Base-by-base conservation (phyloP, 2,113 vertebrate genomes). In the Sylvietta virens region DNA sequence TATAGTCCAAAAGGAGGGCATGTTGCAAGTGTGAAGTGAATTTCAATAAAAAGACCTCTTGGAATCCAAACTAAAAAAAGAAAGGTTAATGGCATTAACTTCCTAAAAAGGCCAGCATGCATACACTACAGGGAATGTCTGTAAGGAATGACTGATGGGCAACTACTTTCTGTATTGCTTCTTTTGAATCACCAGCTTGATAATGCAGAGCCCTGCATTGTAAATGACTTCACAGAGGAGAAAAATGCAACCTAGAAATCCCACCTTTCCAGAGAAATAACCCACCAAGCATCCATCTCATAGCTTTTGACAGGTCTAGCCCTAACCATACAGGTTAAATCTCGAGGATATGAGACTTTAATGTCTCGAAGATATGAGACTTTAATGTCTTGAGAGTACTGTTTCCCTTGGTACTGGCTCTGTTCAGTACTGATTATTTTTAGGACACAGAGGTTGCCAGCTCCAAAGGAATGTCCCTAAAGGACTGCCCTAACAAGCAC, bases 61-160 rank as follows among this genome's bases (percentile, higher is more conserved):
- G 67, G 56, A 95, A 94, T 81, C 19, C 17, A 74, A 83, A 66
- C 79, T 72, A 61, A 81, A 93, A 90, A 77, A 94, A 58, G 54
- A 82, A 89, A 89, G 37, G 93, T 94, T 95, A 94, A 91, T 77
- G 79, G 39, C 26, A n/a, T 80, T 88, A 95, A 48, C 90, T 35
- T 90, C 67, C 50, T 91, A 40, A 90, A 94, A 95, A 83, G 67
- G 82, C 74, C 72, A 92, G 61, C 51, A 47, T 80, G 62, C 77
- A 51, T 77, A 54, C 2, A 15, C 79, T 90, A 50, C 54, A 78
- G 76, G 58, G 71, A 47, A 86, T 39, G 54, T 56, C 56, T 97
- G 56, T 56, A 90, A 96, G 51, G 72, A 94, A 91, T 86, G 79
- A 96, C 90, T 95, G 87, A 96, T 81, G 81, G 82, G 72, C 71